phyloP scores from a whole-genome alignment of 2,888 invertebrate species.

The Gandaritis pyraliata region DNA sequence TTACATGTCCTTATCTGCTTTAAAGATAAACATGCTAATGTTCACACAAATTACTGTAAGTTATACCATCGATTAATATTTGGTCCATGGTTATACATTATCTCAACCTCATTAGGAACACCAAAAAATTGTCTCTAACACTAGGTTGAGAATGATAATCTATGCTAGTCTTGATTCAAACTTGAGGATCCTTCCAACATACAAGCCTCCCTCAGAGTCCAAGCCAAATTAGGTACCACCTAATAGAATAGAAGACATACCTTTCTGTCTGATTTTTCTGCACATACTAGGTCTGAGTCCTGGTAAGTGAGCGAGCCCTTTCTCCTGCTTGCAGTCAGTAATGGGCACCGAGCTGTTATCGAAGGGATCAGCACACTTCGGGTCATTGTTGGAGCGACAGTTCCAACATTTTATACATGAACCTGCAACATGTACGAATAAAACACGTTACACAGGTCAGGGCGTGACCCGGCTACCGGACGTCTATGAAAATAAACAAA shows the following conservation, averaged over 20 bases:
- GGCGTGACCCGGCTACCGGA: constrained; percentile 59
- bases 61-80: too few species aligned
- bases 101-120: too few species aligned
- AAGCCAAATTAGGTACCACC: too few species aligned
- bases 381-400: constrained; percentile 94
- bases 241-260: constrained; percentile 63
- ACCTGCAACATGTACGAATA: constrained; percentile 70
- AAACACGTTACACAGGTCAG: constrained; percentile 40
- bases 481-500: background rate
- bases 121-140: too few species aligned
- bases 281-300: constrained; percentile 93
- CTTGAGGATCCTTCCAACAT: too few species aligned
- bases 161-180: too few species aligned
- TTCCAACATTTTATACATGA: constrained; percentile 94
- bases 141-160: too few species aligned
- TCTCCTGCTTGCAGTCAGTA: constrained; percentile 89
- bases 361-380: constrained; percentile 96
- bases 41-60: too few species aligned
- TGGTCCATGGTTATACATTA: too few species aligned
- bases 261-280: constrained; percentile 95
- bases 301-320: constrained; percentile 86
- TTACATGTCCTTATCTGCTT: too few species aligned
- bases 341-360: constrained; percentile 95
- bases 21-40: too few species aligned
- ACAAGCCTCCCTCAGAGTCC: too few species aligned